Conservation (phyloP, 1,140 invertebrate species). For the Lucilia sericata region DNA sequence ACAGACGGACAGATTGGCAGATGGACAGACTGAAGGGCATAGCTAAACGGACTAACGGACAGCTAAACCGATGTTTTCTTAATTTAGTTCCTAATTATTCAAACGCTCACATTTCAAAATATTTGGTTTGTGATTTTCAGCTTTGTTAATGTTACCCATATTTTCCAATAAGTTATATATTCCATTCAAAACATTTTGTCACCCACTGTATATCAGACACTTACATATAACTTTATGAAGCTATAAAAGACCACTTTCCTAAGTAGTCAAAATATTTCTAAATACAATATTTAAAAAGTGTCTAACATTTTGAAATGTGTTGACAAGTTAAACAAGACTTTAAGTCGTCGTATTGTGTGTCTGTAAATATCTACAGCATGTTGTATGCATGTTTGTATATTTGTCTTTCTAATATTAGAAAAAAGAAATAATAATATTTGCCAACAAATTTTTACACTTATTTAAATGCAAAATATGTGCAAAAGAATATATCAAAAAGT, state of each 20-base stretch:
- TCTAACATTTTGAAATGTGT: conserved; percentile 1
- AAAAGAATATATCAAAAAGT: not conserved
- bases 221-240: too few relatives aligned
- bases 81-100: too few relatives aligned
- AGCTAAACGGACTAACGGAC: too few relatives aligned
- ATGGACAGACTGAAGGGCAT: too few relatives aligned
- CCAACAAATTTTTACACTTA: not conserved
- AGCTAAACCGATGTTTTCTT: too few relatives aligned
- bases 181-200: too few relatives aligned
- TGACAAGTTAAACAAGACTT: conserved; percentile 16
- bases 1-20: too few relatives aligned
- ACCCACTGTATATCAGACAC: too few relatives aligned
- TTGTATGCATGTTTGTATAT: not conserved
- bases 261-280: conserved; percentile 6
- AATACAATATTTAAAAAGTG: not conserved
- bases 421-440: not conserved
- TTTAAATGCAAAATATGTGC: not conserved
- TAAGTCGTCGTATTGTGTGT: not conserved
- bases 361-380: not conserved
- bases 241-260: not conserved
- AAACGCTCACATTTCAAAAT: too few relatives aligned
- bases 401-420: not conserved
- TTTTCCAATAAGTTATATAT: too few relatives aligned
- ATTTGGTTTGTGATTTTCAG: too few relatives aligned
- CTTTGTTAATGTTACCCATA: too few relatives aligned